phyloP scores from a whole-genome alignment of 2,888 invertebrate species.

The Protodeltote pygarga region DNA sequence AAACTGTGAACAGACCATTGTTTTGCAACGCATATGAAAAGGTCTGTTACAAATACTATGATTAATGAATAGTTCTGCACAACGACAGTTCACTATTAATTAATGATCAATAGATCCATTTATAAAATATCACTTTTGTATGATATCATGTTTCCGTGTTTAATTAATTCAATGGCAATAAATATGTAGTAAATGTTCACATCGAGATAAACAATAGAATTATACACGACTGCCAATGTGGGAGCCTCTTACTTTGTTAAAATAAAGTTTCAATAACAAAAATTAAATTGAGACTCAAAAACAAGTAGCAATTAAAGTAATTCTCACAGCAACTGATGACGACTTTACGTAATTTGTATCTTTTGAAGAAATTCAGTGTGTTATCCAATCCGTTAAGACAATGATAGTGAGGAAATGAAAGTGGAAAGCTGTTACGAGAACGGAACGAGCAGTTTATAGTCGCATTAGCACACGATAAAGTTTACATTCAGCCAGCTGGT shows the following conservation, averaged over 20 bases:
- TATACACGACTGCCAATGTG: conserved; percentile 52
- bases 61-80: conserved; percentile 72
- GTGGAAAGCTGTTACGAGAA: conserved; percentile 81
- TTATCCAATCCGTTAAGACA: conserved; percentile 84
- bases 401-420: conserved; percentile 83
- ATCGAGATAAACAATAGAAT: conserved; percentile 50
- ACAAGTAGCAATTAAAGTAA: conserved; percentile 75
- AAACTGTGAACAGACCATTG: conserved; percentile 78
- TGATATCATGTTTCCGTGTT: conserved; percentile 62
- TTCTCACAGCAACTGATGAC: conserved; percentile 73
- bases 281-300: conserved; percentile 66
- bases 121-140: conserved; percentile 53
- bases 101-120: conserved; percentile 64
- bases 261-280: conserved; percentile 73
- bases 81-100: conserved; percentile 69
- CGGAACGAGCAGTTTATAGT: conserved; percentile 65
- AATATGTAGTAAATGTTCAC: conserved; percentile 48
- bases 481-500: conserved; percentile 14
- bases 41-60: conserved; percentile 68
- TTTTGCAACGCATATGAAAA: conserved; percentile 75
- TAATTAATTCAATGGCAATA: conserved; percentile 49
- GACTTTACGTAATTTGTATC: conserved; percentile 76
- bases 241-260: conserved; percentile 71
- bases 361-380: conserved; percentile 78
- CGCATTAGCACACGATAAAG: conserved; percentile 53